Evolutionary conservation across 2,797 vertebrate species (phyloP).

Genomic region (Todus mexicanus): DNA sequence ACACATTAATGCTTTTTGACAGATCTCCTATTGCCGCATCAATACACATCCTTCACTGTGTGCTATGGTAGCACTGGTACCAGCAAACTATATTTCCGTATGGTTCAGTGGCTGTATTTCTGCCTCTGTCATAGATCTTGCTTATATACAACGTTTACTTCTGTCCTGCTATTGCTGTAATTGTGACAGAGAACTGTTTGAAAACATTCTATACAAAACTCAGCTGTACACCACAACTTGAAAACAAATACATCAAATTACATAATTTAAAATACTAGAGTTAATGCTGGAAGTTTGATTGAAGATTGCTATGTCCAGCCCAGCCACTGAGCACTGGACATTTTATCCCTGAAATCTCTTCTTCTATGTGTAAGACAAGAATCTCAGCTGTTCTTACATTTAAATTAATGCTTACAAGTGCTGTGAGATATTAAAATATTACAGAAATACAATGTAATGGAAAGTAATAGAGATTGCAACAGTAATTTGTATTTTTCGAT

Average conservation of each 20-base stretch:
- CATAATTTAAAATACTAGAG: not conserved
- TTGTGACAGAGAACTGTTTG: not conserved
- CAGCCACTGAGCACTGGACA: fast-evolving
- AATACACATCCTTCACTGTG: not conserved
- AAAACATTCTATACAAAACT: not conserved
- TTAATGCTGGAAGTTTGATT: not conserved
- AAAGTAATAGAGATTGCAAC: not conserved
- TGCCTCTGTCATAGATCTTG: not conserved
- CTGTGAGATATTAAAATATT: not conserved
- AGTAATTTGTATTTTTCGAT: not conserved
- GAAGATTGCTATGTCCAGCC: not conserved
- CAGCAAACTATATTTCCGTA: not conserved
- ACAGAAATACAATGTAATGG: not conserved
- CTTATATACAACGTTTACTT: not conserved
- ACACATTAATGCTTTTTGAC: conserved; percentile 42
- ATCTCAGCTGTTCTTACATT: not conserved
- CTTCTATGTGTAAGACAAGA: not conserved
- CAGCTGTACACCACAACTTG: not conserved
- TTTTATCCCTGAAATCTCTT: not conserved
- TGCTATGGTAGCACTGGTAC: not conserved
- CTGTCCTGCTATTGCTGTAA: not conserved
- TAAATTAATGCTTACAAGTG: not conserved
- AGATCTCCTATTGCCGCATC: conserved; percentile 25
- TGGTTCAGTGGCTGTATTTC: not conserved
- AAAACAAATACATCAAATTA: not conserved